Evolutionary conservation across 2,113 vertebrate genomes (phyloP), one percentile per base, ranked within the genome.

Genomic region (Paratilapia polleni): DNA sequence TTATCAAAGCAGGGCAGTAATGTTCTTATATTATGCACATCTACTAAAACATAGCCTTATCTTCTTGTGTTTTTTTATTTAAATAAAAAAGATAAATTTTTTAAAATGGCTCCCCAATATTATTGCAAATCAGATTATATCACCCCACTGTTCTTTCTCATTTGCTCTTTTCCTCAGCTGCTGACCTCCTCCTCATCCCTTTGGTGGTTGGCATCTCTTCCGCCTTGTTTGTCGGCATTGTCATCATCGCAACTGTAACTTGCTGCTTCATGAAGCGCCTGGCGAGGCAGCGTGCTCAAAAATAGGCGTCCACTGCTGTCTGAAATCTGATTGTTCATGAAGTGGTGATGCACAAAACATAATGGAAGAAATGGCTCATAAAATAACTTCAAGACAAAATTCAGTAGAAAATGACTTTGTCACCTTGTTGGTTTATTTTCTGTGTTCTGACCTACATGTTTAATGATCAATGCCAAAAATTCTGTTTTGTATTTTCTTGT

Each of bases 231-330:
- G 95, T 97, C 1, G 97, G 97, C 1, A 91, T 97, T 75, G 80
- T 95, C 26, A 93, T 98, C 88, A 95, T 98, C 0, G 92, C 95
- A 7, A 83, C 97, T 0, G 97, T 98, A 57, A 98, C 97, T 63
- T 98, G 97, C 83, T 98, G 97, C 94, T 98, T 97, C 92, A 97
- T 98, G 96, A 97, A 92, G 24, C 94, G 95, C 22, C 93, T 98
- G 64, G 92, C 94, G 2, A 94, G 80, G 76, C 95, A 94, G 85
- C 94, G 95, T 0, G 81, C 85, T 64, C 90, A 6, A 22, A 96
- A 96, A 77, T 96, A 95, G 87, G 15, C 0, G 7, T 22, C n/a
- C 1, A 1, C n/a, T 2, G 38, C 60, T 8, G 8, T 58, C 31
- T 59, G 22, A 31, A 76, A 76, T n/a, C 66, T 61, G 63, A 60